Conservation (phyloP, 2,113 vertebrate species). For the Catharus fuscescens region DNA sequence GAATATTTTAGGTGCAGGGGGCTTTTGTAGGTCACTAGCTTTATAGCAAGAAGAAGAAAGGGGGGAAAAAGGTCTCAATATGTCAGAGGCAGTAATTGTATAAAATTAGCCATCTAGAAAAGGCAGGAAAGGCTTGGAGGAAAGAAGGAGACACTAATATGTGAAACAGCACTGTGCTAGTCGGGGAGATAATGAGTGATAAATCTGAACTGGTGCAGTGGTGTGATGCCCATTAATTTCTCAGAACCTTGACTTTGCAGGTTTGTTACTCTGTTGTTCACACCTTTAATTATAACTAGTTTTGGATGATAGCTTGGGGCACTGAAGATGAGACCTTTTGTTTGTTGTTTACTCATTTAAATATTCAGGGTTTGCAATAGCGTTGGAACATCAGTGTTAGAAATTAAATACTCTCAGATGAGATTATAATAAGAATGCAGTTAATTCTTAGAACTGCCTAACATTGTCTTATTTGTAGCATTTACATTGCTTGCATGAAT, state of each 20-base stretch:
- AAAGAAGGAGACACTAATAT: slow-evolving; percentile 21
- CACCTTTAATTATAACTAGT: slow-evolving; percentile 76
- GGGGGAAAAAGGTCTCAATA: slow-evolving; percentile 6
- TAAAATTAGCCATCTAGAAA: slow-evolving; percentile 68
- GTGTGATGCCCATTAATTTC: slow-evolving; percentile 68
- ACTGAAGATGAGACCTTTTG: slow-evolving; percentile 63
- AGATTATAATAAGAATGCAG: neutral
- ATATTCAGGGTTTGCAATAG: slow-evolving; percentile 58
- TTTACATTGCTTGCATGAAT: slow-evolving; percentile 22
- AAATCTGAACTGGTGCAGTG: slow-evolving; percentile 68
- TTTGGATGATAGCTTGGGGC: slow-evolving; percentile 65
- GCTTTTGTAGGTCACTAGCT: slow-evolving; percentile 62
- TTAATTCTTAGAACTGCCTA: slow-evolving; percentile 24
- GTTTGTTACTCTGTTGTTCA: slow-evolving; percentile 73
- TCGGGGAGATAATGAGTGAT: slow-evolving; percentile 62
- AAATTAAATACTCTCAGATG: slow-evolving; percentile 48
- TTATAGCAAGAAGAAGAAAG: slow-evolving; percentile 23
- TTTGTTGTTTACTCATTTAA: slow-evolving; percentile 72
- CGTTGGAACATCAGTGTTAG: slow-evolving; percentile 50
- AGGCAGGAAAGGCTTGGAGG: slow-evolving; percentile 38
- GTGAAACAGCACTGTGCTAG: slow-evolving; percentile 28
- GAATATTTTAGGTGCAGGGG: slow-evolving; percentile 26
- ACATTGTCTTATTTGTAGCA: neutral
- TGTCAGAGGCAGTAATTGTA: slow-evolving; percentile 66
- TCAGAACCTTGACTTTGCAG: slow-evolving; percentile 75